These are phyloP conservation scores for Drosophila kikkawai DNA, from an alignment of 1,140 invertebrate species.

Conservation along the genomic window DNA sequence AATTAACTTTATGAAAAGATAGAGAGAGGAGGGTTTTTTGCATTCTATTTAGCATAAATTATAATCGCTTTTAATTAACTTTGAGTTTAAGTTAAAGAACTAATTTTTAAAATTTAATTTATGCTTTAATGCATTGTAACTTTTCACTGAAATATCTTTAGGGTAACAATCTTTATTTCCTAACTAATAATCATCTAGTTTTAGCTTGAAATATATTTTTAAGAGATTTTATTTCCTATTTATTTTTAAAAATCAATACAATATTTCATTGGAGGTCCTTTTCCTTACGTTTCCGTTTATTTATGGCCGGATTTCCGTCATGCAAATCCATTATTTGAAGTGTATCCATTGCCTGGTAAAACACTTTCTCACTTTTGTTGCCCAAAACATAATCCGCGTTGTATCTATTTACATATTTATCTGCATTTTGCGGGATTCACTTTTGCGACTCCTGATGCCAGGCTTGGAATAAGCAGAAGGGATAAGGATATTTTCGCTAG, in stretches of 20 bases:
- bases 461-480: not conserved
- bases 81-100: not conserved
- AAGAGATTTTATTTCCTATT: not conserved
- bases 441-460: slow-evolving; percentile 19
- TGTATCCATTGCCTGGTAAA: slow-evolving; percentile 35
- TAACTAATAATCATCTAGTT: too few relatives aligned
- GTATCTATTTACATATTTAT: slow-evolving; percentile 83
- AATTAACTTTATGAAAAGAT: slow-evolving; percentile 30
- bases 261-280: not conserved
- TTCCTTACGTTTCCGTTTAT: not conserved
- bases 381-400: slow-evolving; percentile 71
- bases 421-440: slow-evolving; percentile 59
- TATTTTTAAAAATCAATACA: not conserved
- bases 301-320: not conserved
- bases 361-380: slow-evolving; percentile 71
- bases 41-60: slow-evolving; percentile 5
- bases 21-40: not conserved
- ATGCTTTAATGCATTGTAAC: too few relatives aligned
- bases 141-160: too few relatives aligned
- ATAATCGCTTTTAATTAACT: not conserved
- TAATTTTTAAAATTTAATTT: too few relatives aligned
- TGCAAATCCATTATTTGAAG: slow-evolving; percentile 13
- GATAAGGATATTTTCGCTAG: not conserved
- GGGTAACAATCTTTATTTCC: too few relatives aligned
- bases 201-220: not conserved